phyloP scores from a whole-genome alignment of 2,888 invertebrate species.

The Ochropacha duplaris region DNA sequence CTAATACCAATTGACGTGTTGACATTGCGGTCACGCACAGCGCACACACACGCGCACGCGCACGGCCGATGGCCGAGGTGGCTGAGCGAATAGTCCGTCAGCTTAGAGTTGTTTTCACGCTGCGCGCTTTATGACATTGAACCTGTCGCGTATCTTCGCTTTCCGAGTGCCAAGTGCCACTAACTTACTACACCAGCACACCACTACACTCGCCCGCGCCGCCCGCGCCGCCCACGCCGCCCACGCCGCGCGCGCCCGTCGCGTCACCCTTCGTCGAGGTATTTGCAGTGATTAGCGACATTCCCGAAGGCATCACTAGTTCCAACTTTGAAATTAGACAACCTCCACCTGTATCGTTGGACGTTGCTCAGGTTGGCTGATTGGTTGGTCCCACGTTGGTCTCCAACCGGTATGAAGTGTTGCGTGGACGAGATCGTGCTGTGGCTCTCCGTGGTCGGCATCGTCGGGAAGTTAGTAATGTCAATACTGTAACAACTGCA shows the following conservation, averaged over 20 bases:
- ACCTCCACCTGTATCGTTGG: not conserved
- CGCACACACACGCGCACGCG: too few species aligned
- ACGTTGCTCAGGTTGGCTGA: not conserved
- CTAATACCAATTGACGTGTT: slow-evolving; percentile 27
- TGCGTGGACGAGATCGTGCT: slow-evolving; percentile 47
- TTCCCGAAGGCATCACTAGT: not conserved
- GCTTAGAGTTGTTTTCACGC: slow-evolving; percentile 4
- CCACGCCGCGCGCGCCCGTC: too few species aligned
- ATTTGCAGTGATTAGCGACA: not conserved
- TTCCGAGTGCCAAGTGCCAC: too few species aligned
- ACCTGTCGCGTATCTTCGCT: slow-evolving; percentile 6
- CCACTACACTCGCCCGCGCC: too few species aligned
- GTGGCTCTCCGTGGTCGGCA: slow-evolving; percentile 45
- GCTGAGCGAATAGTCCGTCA: slow-evolving; percentile 23
- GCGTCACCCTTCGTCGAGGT: not conserved
- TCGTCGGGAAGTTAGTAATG: slow-evolving; percentile 52
- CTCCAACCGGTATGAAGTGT: slow-evolving; percentile 30
- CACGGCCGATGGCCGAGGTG: too few species aligned
- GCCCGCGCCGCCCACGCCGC: too few species aligned
- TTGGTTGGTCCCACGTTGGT: too few species aligned
- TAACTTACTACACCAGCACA: too few species aligned
- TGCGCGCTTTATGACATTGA: slow-evolving; percentile 12
- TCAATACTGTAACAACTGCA: too few species aligned
- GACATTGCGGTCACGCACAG: slow-evolving; percentile 26
- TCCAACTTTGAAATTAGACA: not conserved